Base-by-base conservation (phyloP, 2,113 vertebrate species). In the Sorex araneus region DNA sequence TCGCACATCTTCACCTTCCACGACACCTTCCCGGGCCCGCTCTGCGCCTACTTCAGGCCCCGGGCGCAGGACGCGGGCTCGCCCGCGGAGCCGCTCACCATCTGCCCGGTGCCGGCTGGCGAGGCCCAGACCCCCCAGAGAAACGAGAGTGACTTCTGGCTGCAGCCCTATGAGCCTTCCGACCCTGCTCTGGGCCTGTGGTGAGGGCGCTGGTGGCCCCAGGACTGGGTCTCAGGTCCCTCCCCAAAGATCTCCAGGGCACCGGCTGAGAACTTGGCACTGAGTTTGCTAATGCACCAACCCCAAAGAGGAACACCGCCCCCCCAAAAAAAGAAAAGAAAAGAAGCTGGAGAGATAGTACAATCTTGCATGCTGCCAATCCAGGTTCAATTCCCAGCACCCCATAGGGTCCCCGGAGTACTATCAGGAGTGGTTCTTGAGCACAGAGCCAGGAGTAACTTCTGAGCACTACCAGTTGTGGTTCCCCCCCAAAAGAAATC, bases 1-100 rank as follows among this genome's bases (percentile, higher is more conserved):
- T 97, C 97, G 40, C 98, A 99, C 97, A 98, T 99, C 89, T 99
- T 97, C 95, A 99, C 98, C 45, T 99, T 99, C 94, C 98, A 95
- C 0, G 98, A 97, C 4, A 91, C 82, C 36, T 99, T 99, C 96
- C 94, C 78, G 0, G 98, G 95, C 57, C 97, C 98, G 54, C 97
- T 99, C 32, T 98, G 98, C 89, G 98, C 98, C 0, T 96, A 98
- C 15, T 98, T 99, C 30, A 95, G 97, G 6, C 97, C 97, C 1
- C 89, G 97, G 0, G 92, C 96, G 45, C 95, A 96, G 0, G 97
- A 97, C 0, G 97, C 96, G 0, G 36, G 94, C 1, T 76, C 93
- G 5, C 96, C 88, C 0, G 67, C 95, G 0, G 95, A 95, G 0
- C 96, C 97, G 0, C 95, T 98, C 5, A 91, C 96, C 43, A 92